Conservation (phyloP, 2,797 vertebrate species). For the Setipinna tenuifilis region DNA sequence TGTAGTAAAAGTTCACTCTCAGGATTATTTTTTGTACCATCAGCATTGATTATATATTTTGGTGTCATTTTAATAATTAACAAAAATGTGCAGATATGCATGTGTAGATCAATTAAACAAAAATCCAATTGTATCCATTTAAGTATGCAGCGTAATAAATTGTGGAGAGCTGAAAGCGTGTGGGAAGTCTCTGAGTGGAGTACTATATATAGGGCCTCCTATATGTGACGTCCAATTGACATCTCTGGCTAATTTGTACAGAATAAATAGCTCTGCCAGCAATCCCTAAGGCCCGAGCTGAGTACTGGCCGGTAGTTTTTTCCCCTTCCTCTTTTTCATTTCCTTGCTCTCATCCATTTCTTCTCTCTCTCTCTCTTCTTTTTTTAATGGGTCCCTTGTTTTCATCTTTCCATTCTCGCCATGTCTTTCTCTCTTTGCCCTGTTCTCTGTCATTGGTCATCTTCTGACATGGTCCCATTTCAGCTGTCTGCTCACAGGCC, state of each 20-base stretch:
- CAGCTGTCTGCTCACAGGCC: background rate
- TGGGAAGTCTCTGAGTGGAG: background rate
- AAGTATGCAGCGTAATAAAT: too few relatives aligned
- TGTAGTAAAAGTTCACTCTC: too few relatives aligned
- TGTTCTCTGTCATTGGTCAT: background rate
- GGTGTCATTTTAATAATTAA: too few relatives aligned
- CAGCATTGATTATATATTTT: too few relatives aligned
- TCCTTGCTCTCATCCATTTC: background rate
- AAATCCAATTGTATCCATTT: too few relatives aligned
- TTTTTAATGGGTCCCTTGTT: background rate
- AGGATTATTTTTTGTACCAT: too few relatives aligned
- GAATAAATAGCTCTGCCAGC: background rate
- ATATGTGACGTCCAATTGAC: background rate
- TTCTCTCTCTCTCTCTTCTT: background rate
- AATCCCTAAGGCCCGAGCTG: background rate
- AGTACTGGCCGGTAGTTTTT: too few relatives aligned
- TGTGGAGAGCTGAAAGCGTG: too few relatives aligned
- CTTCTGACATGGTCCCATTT: background rate
- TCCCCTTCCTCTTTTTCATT: background rate
- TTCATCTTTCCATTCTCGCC: background rate
- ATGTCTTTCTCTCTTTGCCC: background rate
- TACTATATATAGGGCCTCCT: background rate
- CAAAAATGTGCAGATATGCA: too few relatives aligned
- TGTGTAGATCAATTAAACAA: too few relatives aligned
- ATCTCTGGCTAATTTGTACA: background rate